Evolutionary conservation across 2,888 invertebrate genomes (phyloP).

Genomic region (Anarsia innoxiella): DNA sequence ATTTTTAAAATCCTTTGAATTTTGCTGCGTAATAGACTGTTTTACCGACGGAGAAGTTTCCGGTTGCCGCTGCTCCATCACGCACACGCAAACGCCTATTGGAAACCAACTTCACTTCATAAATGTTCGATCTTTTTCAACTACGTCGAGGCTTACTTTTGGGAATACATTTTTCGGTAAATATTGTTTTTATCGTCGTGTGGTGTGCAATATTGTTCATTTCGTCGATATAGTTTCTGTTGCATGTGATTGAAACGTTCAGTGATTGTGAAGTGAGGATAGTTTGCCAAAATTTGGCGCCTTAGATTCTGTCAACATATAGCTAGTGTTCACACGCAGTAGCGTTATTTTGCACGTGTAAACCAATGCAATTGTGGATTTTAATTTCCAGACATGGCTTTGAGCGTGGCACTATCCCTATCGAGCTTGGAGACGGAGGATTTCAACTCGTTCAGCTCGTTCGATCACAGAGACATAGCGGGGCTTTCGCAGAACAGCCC

Average conservation of each 20-base stretch:
- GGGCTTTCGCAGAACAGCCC: conserved; percentile 67
- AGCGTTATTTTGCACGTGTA: conserved; percentile 62
- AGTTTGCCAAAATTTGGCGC: conserved; percentile 50
- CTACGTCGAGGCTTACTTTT: conserved; percentile 68
- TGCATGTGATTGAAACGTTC: conserved; percentile 32
- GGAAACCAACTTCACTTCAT: conserved; percentile 62
- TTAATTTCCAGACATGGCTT: conserved; percentile 73
- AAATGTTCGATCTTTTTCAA: conserved; percentile 71
- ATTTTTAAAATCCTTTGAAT: not conserved
- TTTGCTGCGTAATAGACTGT: conserved; percentile 56
- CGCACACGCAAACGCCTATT: conserved; percentile 51
- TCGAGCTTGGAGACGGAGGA: conserved; percentile 73
- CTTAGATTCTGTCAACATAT: conserved; percentile 67
- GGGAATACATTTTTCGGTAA: conserved; percentile 70
- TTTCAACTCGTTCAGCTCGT: conserved; percentile 67
- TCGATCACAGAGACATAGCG: conserved; percentile 69
- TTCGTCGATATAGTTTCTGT: conserved; percentile 28
- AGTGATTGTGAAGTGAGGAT: conserved; percentile 28
- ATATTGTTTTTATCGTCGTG: conserved; percentile 52
- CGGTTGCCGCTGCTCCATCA: conserved; percentile 67
- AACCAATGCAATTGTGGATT: conserved; percentile 49
- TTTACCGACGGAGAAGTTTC: conserved; percentile 54
- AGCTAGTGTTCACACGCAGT: conserved; percentile 50
- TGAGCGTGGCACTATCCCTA: conserved; percentile 76
- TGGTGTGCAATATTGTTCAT: conserved; percentile 27